Evolutionary conservation across 2,888 invertebrate species (phyloP), one percentile per base, ranked within the genome.

Genomic region (Coronaproctus castanopsis): DNA sequence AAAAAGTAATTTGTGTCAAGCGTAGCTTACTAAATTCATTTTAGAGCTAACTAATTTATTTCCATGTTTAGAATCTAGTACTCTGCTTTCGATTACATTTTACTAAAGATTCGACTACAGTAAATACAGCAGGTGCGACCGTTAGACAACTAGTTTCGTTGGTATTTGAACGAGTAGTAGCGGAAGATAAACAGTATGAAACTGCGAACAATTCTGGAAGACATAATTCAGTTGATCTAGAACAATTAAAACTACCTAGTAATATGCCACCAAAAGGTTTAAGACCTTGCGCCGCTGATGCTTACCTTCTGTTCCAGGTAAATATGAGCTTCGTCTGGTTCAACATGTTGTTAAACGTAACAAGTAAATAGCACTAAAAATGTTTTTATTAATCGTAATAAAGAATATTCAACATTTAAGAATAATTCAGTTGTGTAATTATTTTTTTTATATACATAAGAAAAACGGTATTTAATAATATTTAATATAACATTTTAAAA

Each of bases 111-210:
- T 82, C 85, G 1, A 92, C 92, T 62, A 95, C 93, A 52, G 87
- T 89, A 56, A 97, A 96, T 72, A 95, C 97, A 14, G 97, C 97
- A 5, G 95, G 96, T 1, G 98, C 98, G 36, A 96, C 96, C 1
- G 92, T 98, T 23, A 77, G 97, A 21, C 97, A 98, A 70, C 76
- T 97, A 24, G 92, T 96, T 21, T 89, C 91, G 21, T 76, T 92
- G 59, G 89, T 91, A 2, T 91, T 91, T 73, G 92, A 92, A 69
- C 76, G 91, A 56, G 88, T 89, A 2, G 76, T 83, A 14, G 79
- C 80, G 0, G 87, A 87, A 71, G 82, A 83, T 66, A 80, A 82
- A 65, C 77, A 78, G 65, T 63, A 65, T 64, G 63, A 70, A 65
- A 19, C 54, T 22, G 5, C 24, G 14, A 52, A 36, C 48, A 57